Base-by-base conservation (phyloP, 2,113 vertebrate genomes). In the Nasalis larvatus region DNA sequence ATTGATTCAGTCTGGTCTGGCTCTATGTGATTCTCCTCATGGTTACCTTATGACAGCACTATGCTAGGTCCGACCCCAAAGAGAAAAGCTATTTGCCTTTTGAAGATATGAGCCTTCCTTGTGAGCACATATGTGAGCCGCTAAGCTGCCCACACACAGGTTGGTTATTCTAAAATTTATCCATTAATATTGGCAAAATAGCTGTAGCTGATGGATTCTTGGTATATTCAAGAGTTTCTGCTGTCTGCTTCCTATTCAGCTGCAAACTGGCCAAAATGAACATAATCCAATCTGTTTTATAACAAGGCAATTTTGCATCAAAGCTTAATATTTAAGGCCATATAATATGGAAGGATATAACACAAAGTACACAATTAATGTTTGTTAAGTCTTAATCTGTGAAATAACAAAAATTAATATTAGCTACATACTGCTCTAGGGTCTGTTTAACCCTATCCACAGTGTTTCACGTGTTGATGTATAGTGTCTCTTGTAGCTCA, bases 311-410 rank as follows among this genome's bases (percentile, higher is more conserved):
- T 56, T 96, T 95, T 85, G 20, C 12, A 42, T 83, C 86, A 82
- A 86, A 49, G 45, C 35, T 97, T 93, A 92, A 94, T 95, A 85
- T 89, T 84, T 94, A 40, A 96, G 69, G 88, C 23, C 32, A 73
- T 93, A 80, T 83, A 92, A 27, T 80, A 97, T n/a, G 63, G 56
- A 89, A 87, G 23, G 42, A 90, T 95, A 76, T 83, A 87, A 35
- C 76, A 87, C 35, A 97, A 89, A n/a, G 25, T n/a, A 35, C 11
- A 85, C 21, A 88, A 10, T 91, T 95, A 82, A 71, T 83, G 4
- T 78, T 96, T 97, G 32, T 84, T 93, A 54, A 95, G 66, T 87
- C 58, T 95, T 95, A 84, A 93, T 87, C 40, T 94, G 27, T 96
- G 20, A 81, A 76, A 69, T 90, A 93, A 82, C 4, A 60, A 96